Evolutionary conservation across 1,140 invertebrate genomes (phyloP).

Genomic region (Neotoxoptera formosana): DNA sequence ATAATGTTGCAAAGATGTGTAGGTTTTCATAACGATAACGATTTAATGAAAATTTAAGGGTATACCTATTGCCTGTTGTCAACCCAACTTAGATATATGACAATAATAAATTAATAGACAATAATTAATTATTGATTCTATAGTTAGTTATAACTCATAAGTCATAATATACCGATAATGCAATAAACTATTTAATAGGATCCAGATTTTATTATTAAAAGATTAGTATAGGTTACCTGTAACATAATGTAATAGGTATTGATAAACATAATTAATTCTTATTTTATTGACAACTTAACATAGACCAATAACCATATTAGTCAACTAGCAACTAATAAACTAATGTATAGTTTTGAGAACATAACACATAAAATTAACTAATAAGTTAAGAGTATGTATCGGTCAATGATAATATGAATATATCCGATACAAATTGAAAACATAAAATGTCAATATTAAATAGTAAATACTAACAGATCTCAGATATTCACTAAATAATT

Average conservation of each 20-base stretch:
- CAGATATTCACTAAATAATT: background rate
- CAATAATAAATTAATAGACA: background rate
- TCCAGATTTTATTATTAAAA: background rate
- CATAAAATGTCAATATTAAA: background rate
- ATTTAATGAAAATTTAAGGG: background rate
- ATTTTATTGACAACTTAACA: background rate
- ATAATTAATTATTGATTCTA: background rate
- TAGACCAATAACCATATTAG: background rate
- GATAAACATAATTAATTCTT: background rate
- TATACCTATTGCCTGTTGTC: background rate
- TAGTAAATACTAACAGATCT: background rate
- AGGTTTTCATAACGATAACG: background rate
- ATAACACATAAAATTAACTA: background rate
- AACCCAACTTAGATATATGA: background rate
- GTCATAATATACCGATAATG: background rate
- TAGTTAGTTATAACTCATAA: background rate
- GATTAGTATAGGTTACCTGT: background rate
- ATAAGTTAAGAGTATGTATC: constrained; percentile 15
- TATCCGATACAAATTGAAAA: constrained; percentile 37
- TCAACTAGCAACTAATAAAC: background rate
- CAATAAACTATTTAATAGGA: background rate
- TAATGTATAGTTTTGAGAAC: background rate
- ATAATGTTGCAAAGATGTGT: background rate
- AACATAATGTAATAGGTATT: background rate
- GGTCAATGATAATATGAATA: constrained; percentile 34